These are phyloP conservation scores for Philotrypesis tridentata DNA, from an alignment of 1,140 invertebrate genomes.

Conservation along the genomic window DNA sequence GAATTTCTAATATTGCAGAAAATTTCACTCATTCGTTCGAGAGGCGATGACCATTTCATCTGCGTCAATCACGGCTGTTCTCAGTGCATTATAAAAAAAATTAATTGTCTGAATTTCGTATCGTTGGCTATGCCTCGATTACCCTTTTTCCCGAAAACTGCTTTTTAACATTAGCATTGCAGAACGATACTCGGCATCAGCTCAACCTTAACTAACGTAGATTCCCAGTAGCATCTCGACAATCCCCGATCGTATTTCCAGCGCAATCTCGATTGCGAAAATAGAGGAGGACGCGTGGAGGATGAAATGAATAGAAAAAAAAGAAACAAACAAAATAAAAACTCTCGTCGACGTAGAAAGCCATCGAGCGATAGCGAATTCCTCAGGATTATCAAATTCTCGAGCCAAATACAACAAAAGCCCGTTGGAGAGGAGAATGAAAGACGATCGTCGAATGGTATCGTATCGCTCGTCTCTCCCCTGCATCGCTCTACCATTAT, in stretches of 20 bases:
- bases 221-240: not conserved
- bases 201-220: not conserved
- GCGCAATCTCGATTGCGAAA: too few species aligned
- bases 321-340: not conserved
- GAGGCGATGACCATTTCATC: not conserved
- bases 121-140: not conserved
- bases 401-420: not conserved
- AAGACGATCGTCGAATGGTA: not conserved
- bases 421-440: not conserved
- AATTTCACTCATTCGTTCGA: not conserved
- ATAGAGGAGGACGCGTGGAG: too few species aligned
- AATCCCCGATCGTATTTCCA: not conserved
- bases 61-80: not conserved
- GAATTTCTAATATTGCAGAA: not conserved
- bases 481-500: too few species aligned
- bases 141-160: not conserved
- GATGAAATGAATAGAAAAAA: too few species aligned
- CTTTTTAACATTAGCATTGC: not conserved
- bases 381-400: not conserved
- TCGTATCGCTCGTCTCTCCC: not conserved
- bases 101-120: not conserved
- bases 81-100: too few species aligned
- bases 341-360: not conserved
- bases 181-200: not conserved
- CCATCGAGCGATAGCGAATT: not conserved